These are phyloP conservation scores for Heloderma charlesbogerti DNA, from an alignment of 2,113 vertebrate genomes.

Conservation along the genomic window DNA sequence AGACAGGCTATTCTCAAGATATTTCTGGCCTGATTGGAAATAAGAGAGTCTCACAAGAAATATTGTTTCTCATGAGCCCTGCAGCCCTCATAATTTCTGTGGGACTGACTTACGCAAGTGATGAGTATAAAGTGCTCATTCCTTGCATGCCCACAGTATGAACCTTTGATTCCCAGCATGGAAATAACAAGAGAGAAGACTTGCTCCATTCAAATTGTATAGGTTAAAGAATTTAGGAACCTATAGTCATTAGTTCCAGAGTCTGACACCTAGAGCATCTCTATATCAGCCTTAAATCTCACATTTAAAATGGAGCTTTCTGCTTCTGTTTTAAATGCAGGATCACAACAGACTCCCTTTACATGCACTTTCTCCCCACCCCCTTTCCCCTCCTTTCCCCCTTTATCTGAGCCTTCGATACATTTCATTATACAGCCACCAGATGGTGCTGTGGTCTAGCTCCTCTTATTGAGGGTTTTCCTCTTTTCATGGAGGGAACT, in stretches of 20 bases:
- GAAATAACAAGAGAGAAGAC: not conserved
- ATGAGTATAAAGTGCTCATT: not conserved
- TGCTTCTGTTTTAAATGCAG: too few relatives aligned
- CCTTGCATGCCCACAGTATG: not conserved
- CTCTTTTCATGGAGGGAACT: too few relatives aligned
- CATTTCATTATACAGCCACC: too few relatives aligned
- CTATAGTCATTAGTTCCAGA: not conserved
- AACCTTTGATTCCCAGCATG: not conserved
- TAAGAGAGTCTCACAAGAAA: not conserved
- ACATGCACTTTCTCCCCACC: too few relatives aligned
- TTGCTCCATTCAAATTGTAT: not conserved
- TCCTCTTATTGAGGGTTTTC: too few relatives aligned
- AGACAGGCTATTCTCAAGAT: slow-evolving; percentile 38
- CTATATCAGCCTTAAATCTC: too few relatives aligned
- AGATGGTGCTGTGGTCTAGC: too few relatives aligned
- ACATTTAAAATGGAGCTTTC: too few relatives aligned
- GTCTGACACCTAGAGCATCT: too few relatives aligned
- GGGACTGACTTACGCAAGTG: slow-evolving; percentile 2
- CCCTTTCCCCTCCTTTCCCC: too few relatives aligned
- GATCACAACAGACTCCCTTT: too few relatives aligned
- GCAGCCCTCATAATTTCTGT: slow-evolving; percentile 16
- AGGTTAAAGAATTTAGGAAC: not conserved
- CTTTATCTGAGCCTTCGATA: too few relatives aligned
- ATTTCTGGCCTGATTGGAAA: slow-evolving; percentile 39
- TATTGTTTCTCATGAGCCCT: not conserved